Base-by-base conservation (phyloP, 2,113 vertebrate species). In the Mixornis gularis region DNA sequence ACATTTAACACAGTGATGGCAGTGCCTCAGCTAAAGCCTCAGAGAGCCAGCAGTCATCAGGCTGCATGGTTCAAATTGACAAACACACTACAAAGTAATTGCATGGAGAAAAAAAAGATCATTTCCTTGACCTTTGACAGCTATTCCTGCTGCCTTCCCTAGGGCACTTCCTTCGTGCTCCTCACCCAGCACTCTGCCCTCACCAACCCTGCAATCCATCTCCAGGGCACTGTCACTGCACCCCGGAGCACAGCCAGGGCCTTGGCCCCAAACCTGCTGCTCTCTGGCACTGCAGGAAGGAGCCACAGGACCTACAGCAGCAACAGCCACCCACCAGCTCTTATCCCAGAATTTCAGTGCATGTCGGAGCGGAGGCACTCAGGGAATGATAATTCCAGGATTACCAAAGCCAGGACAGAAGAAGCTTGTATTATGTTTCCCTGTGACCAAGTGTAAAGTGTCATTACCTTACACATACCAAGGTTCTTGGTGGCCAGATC, bases 141-240 rank as follows among this genome's bases (percentile, higher is more conserved):
- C 5, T 25, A 2, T 34, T 44, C 38, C 3, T n/a, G 22, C 64
- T 79, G 68, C 83, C 40, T 65, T 58, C n/a, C 48, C 44, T 36
- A 3, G 0, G 0, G 34, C 38, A 17, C 34, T 46, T 64, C 46
- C 46, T 76, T 25, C 0, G 0, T 48, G 38, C 40, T 83, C 34
- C 46, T 62, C 1, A 0, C 51, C 51, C 48, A 38, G 43, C 22
- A 4, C 40, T 73, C n/a, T 1, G 2, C 21, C 53, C 44, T 27
- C 36, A 48, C 5, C 79, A 49, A 58, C 49, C 70, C 51, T 46
- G 64, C 63, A 36, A 46, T 74, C 60, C 52, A 19, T 56, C 76
- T 58, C 38, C 48, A 34, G 9, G 32, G 51, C 22, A 10, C 51
- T 34, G 24, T 48, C 29, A 2, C 59, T 51, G 9, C 64, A n/a